Conservation (phyloP, 2,888 invertebrate species). For the Ischnus inquisitorius region DNA sequence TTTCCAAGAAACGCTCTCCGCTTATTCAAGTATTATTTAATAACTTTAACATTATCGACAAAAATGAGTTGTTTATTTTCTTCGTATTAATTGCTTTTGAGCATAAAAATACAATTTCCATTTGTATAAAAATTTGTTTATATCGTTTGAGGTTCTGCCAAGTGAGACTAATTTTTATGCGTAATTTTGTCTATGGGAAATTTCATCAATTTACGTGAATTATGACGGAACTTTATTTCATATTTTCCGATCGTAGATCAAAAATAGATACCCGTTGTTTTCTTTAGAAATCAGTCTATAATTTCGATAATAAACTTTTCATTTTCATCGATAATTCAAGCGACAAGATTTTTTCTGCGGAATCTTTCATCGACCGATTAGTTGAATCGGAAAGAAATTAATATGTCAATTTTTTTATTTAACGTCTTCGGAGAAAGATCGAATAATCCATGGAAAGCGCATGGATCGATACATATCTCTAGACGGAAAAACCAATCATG, state of each 20-base stretch:
- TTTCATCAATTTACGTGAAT: no score
- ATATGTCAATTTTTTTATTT: constrained; percentile 24
- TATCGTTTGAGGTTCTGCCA: no score
- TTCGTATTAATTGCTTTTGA: neutral
- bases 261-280: no score
- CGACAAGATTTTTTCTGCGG: neutral
- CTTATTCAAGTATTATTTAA: neutral
- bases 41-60: neutral
- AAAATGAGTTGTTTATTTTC: neutral
- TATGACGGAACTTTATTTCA: no score
- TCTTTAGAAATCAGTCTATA: no score
- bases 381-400: neutral
- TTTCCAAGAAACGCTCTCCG: neutral
- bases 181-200: no score
- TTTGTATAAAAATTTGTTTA: no score
- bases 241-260: no score
- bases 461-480: constrained; percentile 1
- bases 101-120: no score
- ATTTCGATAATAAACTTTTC: no score
- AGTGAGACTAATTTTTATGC: no score
- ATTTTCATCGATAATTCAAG: neutral
- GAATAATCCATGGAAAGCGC: constrained; percentile 28
- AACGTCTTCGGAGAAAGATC: constrained; percentile 11
- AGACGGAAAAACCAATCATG: constrained; percentile 36
- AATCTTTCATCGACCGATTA: neutral